Evolutionary conservation across 2,797 vertebrate genomes (phyloP).

Genomic region (Lophius americanus): DNA sequence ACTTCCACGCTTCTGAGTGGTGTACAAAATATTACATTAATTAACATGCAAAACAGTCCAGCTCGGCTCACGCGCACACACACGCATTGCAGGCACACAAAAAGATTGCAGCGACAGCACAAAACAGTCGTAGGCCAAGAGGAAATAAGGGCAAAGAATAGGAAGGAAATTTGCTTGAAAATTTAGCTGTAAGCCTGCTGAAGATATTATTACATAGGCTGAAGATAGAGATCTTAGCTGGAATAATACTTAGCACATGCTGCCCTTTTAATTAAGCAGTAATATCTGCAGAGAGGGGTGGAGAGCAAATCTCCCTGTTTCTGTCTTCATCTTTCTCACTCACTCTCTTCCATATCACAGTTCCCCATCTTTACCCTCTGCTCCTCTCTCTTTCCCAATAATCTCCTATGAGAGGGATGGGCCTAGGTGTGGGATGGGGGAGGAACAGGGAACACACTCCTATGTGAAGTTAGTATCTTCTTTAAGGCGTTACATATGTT

Average conservation of each 20-base stretch:
- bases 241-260: conserved; percentile 99
- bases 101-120: conserved; percentile 74
- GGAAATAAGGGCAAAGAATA: conserved; percentile 82
- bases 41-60: conserved; percentile 80
- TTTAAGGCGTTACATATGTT: conserved; percentile 80
- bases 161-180: conserved; percentile 91
- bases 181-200: conserved; percentile 89
- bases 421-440: conserved; percentile 64
- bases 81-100: conserved; percentile 42
- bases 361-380: conserved; percentile 79
- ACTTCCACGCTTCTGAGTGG: conserved; percentile 75
- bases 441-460: conserved; percentile 53
- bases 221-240: conserved; percentile 95
- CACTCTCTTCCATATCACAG: conserved; percentile 64
- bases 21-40: conserved; percentile 81
- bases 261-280: conserved; percentile 98
- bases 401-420: conserved; percentile 73
- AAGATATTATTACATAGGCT: conserved; percentile 95
- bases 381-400: conserved; percentile 72
- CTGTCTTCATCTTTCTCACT: conserved; percentile 71
- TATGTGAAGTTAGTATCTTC: conserved; percentile 76
- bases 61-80: conserved; percentile 30
- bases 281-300: conserved; percentile 81
- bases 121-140: conserved; percentile 75
- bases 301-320: conserved; percentile 74